Conservation (phyloP, 2,888 invertebrate species). For the Alloscopus bannaensis region DNA sequence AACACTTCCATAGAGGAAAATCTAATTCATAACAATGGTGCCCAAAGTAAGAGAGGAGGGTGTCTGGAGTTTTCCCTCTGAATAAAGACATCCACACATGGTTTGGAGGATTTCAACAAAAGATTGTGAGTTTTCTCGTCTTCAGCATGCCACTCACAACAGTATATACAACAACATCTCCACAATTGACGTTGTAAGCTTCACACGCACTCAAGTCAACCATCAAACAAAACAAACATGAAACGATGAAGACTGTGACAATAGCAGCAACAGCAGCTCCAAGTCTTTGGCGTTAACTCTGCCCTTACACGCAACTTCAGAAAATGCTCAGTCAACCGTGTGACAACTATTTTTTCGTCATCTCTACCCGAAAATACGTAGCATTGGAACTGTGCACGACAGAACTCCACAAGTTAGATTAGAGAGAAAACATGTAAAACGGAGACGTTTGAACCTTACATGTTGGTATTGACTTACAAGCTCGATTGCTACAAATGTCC, state of each 20-base stretch:
- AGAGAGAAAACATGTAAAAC: no score
- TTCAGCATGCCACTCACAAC: slow-evolving; percentile 35
- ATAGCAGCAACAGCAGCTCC: slow-evolving; percentile 21
- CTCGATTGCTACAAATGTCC: no score
- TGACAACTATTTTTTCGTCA: slow-evolving; percentile 42
- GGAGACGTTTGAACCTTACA: no score
- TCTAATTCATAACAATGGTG: slow-evolving; percentile 44
- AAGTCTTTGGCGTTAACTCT: background rate
- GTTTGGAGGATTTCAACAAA: slow-evolving; percentile 22
- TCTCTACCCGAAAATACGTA: background rate
- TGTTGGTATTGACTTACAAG: no score
- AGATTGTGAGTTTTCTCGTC: slow-evolving; percentile 31
- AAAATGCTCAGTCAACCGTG: slow-evolving; percentile 46
- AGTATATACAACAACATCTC: background rate
- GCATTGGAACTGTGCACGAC: background rate
- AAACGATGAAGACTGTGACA: slow-evolving; percentile 19
- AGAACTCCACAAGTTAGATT: no score
- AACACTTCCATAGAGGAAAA: slow-evolving; percentile 31
- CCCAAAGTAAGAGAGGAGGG: no score
- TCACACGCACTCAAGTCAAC: background rate
- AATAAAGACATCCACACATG: slow-evolving; percentile 36
- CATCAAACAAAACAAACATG: slow-evolving; percentile 31
- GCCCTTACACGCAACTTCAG: background rate
- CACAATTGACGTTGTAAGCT: background rate
- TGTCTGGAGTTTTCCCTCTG: slow-evolving; percentile 24